phyloP scores from a whole-genome alignment of 2,888 invertebrate genomes.

The Homarus gammarus region DNA sequence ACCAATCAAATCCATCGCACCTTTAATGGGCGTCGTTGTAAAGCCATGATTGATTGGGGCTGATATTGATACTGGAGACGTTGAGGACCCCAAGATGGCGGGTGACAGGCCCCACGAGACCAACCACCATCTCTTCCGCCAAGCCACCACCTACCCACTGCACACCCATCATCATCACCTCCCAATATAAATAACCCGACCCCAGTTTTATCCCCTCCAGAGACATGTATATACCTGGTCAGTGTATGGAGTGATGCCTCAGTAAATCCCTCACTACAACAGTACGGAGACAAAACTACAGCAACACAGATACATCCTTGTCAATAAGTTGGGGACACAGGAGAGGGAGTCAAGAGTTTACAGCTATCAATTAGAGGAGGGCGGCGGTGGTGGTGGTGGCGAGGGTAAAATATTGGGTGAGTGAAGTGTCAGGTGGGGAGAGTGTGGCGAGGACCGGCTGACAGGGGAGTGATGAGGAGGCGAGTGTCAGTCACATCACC shows the following conservation, averaged over 20 bases:
- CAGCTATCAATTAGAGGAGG: not conserved
- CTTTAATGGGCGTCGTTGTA: slow-evolving; percentile 33
- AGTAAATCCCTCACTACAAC: too few species aligned
- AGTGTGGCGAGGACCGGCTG: too few species aligned
- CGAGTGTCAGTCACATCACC: too few species aligned
- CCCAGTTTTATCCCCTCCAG: too few species aligned
- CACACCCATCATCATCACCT: not conserved
- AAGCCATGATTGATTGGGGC: slow-evolving; percentile 30
- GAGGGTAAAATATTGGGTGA: not conserved
- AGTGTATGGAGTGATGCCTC: too few species aligned
- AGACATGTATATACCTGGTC: too few species aligned
- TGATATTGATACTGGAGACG: slow-evolving; percentile 16
- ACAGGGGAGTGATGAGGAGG: too few species aligned
- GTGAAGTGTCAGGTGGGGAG: slow-evolving; percentile 10
- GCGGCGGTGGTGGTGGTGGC: not conserved
- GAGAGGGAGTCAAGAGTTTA: not conserved
- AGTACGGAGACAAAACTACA: not conserved
- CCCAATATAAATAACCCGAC: too few species aligned
- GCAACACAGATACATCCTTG: slow-evolving; percentile 6
- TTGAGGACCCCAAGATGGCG: not conserved
- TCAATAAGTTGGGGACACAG: slow-evolving; percentile 9
- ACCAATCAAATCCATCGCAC: slow-evolving; percentile 44
- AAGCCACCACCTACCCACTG: not conserved
- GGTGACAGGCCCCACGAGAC: not conserved
- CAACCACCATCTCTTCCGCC: too few species aligned